Conservation (phyloP, 2,113 vertebrate genomes). For the Chroicocephalus ridibundus region DNA sequence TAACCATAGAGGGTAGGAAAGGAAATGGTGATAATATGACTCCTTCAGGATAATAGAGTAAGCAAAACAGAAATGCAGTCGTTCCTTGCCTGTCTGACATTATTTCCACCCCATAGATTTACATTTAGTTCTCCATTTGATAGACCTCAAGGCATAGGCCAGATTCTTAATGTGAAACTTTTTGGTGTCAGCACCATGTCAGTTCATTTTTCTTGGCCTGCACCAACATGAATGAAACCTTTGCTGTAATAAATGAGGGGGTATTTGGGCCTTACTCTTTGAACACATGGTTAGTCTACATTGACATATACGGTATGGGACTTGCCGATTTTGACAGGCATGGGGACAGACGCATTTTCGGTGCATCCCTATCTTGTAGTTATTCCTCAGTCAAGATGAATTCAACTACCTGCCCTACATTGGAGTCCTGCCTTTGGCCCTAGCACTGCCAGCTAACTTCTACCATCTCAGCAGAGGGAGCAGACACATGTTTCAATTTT, state of each 20-base stretch:
- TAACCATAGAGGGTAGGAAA: background rate
- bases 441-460: background rate
- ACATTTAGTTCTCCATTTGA: background rate
- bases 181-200: background rate
- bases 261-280: background rate
- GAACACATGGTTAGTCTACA: background rate
- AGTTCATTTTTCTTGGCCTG: background rate
- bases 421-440: background rate
- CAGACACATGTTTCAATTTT: background rate
- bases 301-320: background rate
- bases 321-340: fast-evolving
- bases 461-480: background rate
- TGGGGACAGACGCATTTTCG: background rate
- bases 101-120: background rate
- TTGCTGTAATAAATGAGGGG: background rate
- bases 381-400: background rate
- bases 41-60: background rate
- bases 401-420: background rate
- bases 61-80: background rate
- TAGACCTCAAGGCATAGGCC: background rate
- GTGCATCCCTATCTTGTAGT: background rate
- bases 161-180: background rate
- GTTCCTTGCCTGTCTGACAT: background rate
- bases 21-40: background rate
- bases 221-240: background rate